Evolutionary conservation across 2,888 invertebrate genomes (phyloP).

Genomic region (Pheosia gnoma): DNA sequence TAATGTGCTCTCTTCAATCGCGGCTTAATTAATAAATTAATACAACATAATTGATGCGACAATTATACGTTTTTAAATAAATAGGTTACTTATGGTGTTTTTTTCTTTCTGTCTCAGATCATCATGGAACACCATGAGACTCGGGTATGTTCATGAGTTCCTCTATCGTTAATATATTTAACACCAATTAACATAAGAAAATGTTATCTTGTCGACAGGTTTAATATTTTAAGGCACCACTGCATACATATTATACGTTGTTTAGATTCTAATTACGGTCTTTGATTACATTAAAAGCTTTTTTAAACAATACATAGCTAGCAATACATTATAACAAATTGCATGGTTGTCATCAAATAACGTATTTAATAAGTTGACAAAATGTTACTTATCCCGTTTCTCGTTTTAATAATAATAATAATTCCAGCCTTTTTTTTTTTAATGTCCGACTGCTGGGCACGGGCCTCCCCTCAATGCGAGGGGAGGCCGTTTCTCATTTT

Average conservation of each 20-base stretch:
- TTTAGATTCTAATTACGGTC: too few species aligned
- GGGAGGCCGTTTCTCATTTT: neutral
- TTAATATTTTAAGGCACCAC: too few species aligned
- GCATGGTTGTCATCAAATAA: too few species aligned
- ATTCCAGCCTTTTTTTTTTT: too few species aligned
- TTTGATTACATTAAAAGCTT: too few species aligned
- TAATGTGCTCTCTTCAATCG: neutral
- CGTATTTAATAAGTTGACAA: neutral
- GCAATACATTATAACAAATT: too few species aligned
- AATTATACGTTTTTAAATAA: slow-evolving; percentile 1
- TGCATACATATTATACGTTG: too few species aligned
- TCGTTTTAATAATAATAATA: too few species aligned
- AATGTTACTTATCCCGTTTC: neutral
- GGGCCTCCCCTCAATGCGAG: too few species aligned
- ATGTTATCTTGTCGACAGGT: too few species aligned
- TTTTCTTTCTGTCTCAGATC: slow-evolving; percentile 8
- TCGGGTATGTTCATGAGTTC: slow-evolving; percentile 5
- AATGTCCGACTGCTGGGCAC: too few species aligned
- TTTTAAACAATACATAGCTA: too few species aligned
- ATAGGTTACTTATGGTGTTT: neutral
- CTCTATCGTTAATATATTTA: neutral
- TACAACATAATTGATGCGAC: neutral
- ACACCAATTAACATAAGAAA: neutral
- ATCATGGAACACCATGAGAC: slow-evolving; percentile 5
- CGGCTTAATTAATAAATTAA: neutral